Conservation (phyloP, 2,113 vertebrate genomes). For the Cygnus buccinator region DNA sequence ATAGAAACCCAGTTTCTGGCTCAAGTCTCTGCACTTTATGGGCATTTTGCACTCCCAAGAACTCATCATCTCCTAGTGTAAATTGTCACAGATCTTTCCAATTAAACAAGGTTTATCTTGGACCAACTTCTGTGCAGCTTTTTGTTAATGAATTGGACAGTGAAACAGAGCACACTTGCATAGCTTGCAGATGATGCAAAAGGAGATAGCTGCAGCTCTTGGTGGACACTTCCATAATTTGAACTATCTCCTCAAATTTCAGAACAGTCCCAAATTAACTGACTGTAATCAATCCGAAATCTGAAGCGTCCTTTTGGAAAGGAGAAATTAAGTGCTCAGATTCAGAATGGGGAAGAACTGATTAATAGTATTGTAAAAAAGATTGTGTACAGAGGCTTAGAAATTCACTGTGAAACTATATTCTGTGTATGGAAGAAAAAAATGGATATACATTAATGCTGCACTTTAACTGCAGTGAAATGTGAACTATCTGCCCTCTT, state of each 20-base stretch:
- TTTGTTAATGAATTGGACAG: background rate
- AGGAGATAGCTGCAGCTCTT: background rate
- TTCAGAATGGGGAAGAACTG: background rate
- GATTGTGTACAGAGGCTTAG: background rate
- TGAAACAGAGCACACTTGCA: rapidly evolving
- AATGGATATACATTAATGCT: background rate
- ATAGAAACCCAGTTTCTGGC: background rate
- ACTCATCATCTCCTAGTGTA: background rate
- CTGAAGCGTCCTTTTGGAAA: background rate
- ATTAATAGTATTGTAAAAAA: background rate
- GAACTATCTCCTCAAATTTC: background rate
- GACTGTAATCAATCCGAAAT: background rate
- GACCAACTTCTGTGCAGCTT: background rate
- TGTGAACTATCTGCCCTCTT: background rate
- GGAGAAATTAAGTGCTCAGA: background rate
- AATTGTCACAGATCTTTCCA: background rate
- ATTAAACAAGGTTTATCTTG: background rate
- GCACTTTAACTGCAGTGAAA: background rate
- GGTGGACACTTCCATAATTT: background rate
- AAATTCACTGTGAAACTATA: background rate
- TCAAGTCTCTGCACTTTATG: background rate
- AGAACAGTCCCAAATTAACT: background rate
- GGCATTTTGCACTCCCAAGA: background rate
- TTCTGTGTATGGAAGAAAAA: background rate
- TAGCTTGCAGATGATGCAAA: background rate